A percentile compares a stretch with the other conserved stretches of the same genome.
phyloP scores from a whole-genome alignment of 37 sponge, comb jelly and placozoan species.

The Oscarella lobularis region DNA sequence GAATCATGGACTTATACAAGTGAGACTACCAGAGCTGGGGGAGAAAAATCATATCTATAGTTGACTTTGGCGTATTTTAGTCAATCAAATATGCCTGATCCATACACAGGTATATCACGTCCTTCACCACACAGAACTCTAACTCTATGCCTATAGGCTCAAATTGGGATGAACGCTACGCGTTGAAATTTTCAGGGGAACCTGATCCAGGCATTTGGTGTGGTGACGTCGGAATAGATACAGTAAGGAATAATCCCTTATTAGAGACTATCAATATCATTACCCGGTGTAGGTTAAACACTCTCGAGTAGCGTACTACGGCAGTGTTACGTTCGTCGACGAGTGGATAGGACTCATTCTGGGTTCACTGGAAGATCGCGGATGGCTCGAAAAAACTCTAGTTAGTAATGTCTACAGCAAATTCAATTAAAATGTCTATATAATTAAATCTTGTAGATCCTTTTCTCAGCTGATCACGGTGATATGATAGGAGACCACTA shows the following conservation, averaged over 20 bases:
- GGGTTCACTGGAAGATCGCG: constrained; percentile 9
- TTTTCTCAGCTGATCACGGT: constrained; percentile 65
- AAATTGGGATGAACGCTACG: constrained; percentile 14
- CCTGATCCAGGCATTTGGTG: constrained; percentile 36
- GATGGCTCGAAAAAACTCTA: constrained; percentile 24
- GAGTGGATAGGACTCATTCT: constrained; percentile 53
- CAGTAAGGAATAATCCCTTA: not conserved
- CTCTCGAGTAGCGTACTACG: constrained; percentile 48
- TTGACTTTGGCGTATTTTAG: not conserved
- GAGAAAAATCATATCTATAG: too few species aligned
- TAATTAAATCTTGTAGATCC: not conserved
- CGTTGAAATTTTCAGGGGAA: constrained; percentile 11
- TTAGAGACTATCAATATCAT: too few species aligned
- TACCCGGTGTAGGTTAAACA: not conserved
- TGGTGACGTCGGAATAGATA: constrained; percentile 28
- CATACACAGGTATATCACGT: constrained; percentile 22
- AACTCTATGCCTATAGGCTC: not conserved
- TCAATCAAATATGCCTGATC: constrained; percentile 18
- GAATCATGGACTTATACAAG: constrained; percentile 27
- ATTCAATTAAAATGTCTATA: not conserved
- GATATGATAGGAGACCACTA: constrained; percentile 71
- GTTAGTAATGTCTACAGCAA: not conserved
- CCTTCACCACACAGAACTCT: constrained; percentile 16
- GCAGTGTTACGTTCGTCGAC: constrained; percentile 50
- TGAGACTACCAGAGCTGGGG: not conserved